Conservation (phyloP, 2,797 vertebrate genomes). For the Acrossocheilus wenchowensis region DNA sequence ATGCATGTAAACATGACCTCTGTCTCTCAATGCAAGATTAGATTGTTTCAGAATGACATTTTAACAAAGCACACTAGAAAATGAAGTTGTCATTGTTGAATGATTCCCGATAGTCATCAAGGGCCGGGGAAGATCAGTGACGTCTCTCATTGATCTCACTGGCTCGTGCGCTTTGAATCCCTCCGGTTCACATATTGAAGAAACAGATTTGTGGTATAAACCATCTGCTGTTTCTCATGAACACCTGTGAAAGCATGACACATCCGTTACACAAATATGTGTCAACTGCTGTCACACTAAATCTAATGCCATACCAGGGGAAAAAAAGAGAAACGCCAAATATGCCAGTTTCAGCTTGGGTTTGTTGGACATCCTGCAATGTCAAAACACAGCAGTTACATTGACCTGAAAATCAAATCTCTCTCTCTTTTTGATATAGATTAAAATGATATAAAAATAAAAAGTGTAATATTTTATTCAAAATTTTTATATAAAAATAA, state of each 20-base stretch:
- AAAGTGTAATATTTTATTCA: too few relatives aligned
- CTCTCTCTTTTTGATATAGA: background rate
- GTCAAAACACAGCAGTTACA: background rate
- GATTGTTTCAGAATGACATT: background rate
- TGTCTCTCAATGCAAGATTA: background rate
- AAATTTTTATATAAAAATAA: background rate
- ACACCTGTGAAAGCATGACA: constrained; percentile 3
- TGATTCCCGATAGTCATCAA: background rate
- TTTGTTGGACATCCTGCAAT: background rate
- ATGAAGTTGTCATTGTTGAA: background rate
- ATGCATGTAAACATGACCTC: background rate
- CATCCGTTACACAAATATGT: constrained; percentile 17
- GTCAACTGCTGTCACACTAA: background rate
- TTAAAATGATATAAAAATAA: too few relatives aligned
- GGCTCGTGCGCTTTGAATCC: background rate
- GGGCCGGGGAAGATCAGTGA: background rate
- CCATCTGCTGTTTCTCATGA: background rate
- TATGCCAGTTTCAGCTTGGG: background rate
- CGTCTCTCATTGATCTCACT: background rate
- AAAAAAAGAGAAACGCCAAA: background rate
- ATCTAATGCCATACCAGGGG: background rate
- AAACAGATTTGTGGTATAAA: constrained; percentile 16
- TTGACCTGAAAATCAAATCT: background rate
- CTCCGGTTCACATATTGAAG: constrained; percentile 1
- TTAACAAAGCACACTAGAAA: background rate